phyloP scores from a whole-genome alignment of 2,113 vertebrate species.

The Hippoglossus stenolepis region DNA sequence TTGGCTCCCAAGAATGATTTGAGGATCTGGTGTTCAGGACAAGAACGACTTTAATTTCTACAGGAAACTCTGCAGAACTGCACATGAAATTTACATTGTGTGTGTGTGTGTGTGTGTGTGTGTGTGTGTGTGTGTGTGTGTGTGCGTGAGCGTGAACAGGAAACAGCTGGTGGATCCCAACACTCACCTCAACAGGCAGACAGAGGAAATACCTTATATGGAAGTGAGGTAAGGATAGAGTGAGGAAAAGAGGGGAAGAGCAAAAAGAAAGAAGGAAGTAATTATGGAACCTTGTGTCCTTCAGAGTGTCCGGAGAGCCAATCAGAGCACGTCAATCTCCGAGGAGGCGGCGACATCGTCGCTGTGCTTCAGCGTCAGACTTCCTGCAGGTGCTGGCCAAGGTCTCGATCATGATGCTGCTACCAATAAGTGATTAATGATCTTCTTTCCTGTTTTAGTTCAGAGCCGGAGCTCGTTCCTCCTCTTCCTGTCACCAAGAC shows the following conservation, averaged over 20 bases:
- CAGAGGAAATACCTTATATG: conserved; percentile 46
- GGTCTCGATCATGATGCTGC: background rate
- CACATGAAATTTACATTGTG: too few species aligned
- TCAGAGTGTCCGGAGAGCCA: conserved; percentile 20
- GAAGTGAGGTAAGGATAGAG: conserved; percentile 38
- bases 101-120: too few species aligned
- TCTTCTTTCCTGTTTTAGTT: background rate
- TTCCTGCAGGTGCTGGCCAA: conserved; percentile 16
- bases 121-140: background rate
- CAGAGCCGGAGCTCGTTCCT: conserved; percentile 12
- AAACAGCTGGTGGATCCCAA: conserved; percentile 33
- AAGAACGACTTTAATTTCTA: too few species aligned
- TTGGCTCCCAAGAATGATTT: too few species aligned
- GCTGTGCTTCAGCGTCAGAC: conserved; percentile 24
- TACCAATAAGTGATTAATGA: background rate
- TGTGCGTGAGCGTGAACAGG: conserved; percentile 3
- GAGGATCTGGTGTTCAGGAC: too few species aligned
- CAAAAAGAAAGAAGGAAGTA: background rate
- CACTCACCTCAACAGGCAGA: conserved; percentile 18
- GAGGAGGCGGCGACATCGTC: background rate
- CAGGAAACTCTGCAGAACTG: too few species aligned
- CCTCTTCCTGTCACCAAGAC: conserved; percentile 43
- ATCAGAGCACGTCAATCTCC: background rate
- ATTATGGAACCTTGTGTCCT: background rate
- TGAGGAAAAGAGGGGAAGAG: background rate